Evolutionary conservation across 2,113 vertebrate species (phyloP).

Genomic region (Pleuronectes platessa): DNA sequence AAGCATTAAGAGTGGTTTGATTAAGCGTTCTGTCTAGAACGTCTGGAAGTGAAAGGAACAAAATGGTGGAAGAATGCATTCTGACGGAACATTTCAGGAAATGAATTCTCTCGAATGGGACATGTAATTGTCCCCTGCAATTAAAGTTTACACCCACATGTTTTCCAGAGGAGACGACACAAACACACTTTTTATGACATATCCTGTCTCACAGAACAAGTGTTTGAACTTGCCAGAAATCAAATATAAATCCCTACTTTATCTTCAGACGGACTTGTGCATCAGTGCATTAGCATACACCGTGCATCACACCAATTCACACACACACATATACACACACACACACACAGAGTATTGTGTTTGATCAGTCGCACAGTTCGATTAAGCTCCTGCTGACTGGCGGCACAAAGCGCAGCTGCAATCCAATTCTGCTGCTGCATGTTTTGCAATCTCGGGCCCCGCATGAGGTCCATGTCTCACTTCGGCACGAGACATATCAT

Average conservation of each 20-base stretch:
- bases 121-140: slow-evolving; percentile 62
- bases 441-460: slow-evolving; percentile 73
- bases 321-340: slow-evolving; percentile 15
- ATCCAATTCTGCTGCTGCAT: slow-evolving; percentile 72
- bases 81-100: slow-evolving; percentile 15
- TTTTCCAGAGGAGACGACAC: slow-evolving; percentile 41
- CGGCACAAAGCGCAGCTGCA: slow-evolving; percentile 61
- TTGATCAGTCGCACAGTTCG: slow-evolving; percentile 69
- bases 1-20: slow-evolving; percentile 39
- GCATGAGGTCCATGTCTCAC: slow-evolving; percentile 72
- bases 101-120: slow-evolving; percentile 60
- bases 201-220: slow-evolving; percentile 24
- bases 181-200: slow-evolving; percentile 23
- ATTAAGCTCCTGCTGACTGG: slow-evolving; percentile 78
- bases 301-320: background rate
- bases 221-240: slow-evolving; percentile 18
- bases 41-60: slow-evolving; percentile 29
- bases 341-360: slow-evolving; percentile 50
- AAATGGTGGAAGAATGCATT: slow-evolving; percentile 22
- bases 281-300: slow-evolving; percentile 9
- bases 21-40: slow-evolving; percentile 40
- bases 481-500: slow-evolving; percentile 71
- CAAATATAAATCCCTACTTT: slow-evolving; percentile 15
- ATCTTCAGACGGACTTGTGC: slow-evolving; percentile 11
- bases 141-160: slow-evolving; percentile 43